Percentiles rank a stretch among this genome's conserved stretches.
phyloP scores from a whole-genome alignment of 2,797 vertebrate species.

The Hemitrygon akajei region DNA sequence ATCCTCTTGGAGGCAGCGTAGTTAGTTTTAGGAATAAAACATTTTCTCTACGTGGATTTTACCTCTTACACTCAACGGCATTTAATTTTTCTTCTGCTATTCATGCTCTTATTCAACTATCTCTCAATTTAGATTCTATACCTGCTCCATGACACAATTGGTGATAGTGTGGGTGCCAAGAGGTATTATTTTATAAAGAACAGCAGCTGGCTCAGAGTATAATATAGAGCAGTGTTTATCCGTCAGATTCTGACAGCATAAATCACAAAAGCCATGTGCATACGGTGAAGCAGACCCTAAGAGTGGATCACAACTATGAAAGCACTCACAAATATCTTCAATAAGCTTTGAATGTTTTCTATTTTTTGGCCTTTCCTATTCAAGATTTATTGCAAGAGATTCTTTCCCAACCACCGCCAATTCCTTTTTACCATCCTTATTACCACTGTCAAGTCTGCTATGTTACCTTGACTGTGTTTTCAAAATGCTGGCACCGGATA shows the following conservation, averaged over 20 bases:
- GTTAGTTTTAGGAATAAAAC: background rate
- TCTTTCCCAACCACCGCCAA: background rate
- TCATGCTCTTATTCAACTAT: slow-evolving; percentile 9
- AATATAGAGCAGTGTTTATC: background rate
- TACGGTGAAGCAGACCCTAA: background rate
- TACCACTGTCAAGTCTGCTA: slow-evolving; percentile 2
- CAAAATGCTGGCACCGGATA: background rate
- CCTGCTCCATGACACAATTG: background rate
- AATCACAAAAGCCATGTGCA: background rate
- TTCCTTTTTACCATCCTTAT: background rate
- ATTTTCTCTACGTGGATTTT: background rate
- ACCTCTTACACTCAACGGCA: background rate
- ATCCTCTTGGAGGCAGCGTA: too few relatives aligned
- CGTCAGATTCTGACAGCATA: background rate
- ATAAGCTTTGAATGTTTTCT: slow-evolving; percentile 2
- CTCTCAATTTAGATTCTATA: slow-evolving; percentile 4
- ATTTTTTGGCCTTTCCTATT: background rate
- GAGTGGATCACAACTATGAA: background rate
- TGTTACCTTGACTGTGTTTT: background rate
- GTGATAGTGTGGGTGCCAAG: background rate
- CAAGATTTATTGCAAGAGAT: background rate
- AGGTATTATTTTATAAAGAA: slow-evolving; percentile 17
- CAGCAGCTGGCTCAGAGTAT: slow-evolving; percentile 22
- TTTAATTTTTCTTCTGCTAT: background rate
- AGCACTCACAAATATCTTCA: background rate